Base-by-base conservation (phyloP, 2,888 invertebrate species). In the Taphrorychus bicolor region DNA sequence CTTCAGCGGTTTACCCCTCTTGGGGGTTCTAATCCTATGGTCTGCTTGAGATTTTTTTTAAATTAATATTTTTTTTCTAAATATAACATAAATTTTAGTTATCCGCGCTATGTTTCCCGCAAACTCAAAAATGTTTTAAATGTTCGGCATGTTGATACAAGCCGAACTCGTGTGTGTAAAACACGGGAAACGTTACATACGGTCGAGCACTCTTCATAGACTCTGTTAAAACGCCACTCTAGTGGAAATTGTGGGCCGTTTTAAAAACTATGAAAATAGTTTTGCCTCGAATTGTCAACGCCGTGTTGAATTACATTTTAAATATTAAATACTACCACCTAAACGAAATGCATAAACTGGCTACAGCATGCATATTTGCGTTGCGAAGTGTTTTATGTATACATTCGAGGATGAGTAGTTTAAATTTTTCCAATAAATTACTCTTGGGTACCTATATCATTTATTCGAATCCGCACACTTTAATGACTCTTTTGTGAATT, bases 401-500 rank as follows among this genome's bases (percentile, higher is more conserved):
- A 32, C 32, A 11, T 11, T 32, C 32, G 9, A 32, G 32, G 11
- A 32, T 32, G 11, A 32, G n/a, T n/a, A n/a, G 32, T 32, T 32
- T 2, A 9, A 32, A 32, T 32, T 32, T 32, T 32, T 32, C 32
- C 32, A 32, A 32, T 32, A 32, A 32, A 32, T 32, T 11, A 32
- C 11, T 32, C 11, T 32, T 3, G 32, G 32, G 11, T 32, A 32
- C 32, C 32, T 32, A 32, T 32, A 32, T 32, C 32, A 32, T 32
- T 32, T 32, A 32, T 32, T 32, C 32, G 32, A 32, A 32, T 32
- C 23, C 56, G 17, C 54, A 62, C 56, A 62, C 56, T 62, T 62
- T 62, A 49, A 56, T 56, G 45, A 62, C 48, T 49, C 62, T 62
- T 62, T 62, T 62, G 62, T 45, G 24, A n/a, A 62, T 45, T 62